Evolutionary conservation across 64 coral and sea anemone genomes (phyloP), one percentile per base, ranked within the genome.

Genomic region (Stylophora pistillata): DNA sequence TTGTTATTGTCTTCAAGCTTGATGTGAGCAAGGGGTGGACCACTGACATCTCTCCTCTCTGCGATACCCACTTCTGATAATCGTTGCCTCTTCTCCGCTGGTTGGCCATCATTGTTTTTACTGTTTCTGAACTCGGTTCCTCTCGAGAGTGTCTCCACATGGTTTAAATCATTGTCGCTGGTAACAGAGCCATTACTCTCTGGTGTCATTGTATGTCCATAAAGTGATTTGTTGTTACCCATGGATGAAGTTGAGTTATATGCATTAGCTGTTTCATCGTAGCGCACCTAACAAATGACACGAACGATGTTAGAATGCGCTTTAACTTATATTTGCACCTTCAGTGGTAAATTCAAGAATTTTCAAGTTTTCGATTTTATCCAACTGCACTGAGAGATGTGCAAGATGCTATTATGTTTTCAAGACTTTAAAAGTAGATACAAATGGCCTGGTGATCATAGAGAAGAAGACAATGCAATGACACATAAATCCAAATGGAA

Each of bases 201-300:
- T 68, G 90, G 34, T 30, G 87, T 71, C 16, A 84, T 88, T 23
- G 53, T 80, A 87, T 87, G 91, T 60, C 91, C 27, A 56, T 88
- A 83, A 5, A 82, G 32, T 20, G 95, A 89, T 84, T 97, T 97
- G 14, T 85, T 88, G 75, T 97, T 97, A 13, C 95, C 95, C 95
- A 97, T 97, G 34, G 87, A 79, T 16, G 90, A 30, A 47, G 90
- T 21, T 11, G 23, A 84, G 41, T 89, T 92, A 25, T 88, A 85
- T 29, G 85, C 27, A 21, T 78, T 73, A 33, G 70, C 68, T 65
- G 71, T 86, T 59, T 97, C 95, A 72, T 97, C 95, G 90, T 90
- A 96, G 41, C 91, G 78, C 81, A 96, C 94, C 94, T 96, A 69
- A 15, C 21, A 60, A 64, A 29, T 30, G 10, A 73, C 56, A 79